Conservation (phyloP, 92 coral and sea anemone species). For the Palythoa grandiflora region DNA sequence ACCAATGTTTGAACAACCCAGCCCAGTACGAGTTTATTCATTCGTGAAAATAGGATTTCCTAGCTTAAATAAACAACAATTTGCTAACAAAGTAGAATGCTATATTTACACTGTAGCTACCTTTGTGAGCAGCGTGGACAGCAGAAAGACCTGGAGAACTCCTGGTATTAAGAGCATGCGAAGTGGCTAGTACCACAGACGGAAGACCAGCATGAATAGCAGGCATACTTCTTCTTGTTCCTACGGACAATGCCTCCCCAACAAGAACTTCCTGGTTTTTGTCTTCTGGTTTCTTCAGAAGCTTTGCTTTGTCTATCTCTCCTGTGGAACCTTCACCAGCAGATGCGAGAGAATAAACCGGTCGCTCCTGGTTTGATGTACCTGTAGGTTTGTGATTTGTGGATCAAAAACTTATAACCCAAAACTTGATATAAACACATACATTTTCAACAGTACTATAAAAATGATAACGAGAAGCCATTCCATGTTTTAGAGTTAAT, state of each 20-base stretch:
- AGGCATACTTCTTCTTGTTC: constrained; percentile 79
- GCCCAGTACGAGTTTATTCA: not conserved
- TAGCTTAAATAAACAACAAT: not conserved
- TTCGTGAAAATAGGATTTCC: not conserved
- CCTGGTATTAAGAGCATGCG: constrained; percentile 74
- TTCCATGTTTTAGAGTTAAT: no score
- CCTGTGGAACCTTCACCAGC: constrained; percentile 17
- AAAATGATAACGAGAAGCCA: no score
- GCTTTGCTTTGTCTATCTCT: constrained; percentile 51
- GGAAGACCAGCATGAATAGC: constrained; percentile 93
- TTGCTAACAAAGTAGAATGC: not conserved
- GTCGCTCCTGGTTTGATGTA: constrained; percentile 33
- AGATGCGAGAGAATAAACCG: constrained; percentile 25
- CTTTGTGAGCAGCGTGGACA: constrained; percentile 61
- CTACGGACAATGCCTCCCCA: constrained; percentile 89
- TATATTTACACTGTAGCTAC: constrained; percentile 38
- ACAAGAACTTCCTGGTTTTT: constrained; percentile 81
- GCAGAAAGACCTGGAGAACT: constrained; percentile 61
- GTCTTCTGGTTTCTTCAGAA: constrained; percentile 74
- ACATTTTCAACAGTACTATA: no score
- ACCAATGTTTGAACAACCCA: no score
- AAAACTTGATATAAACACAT: no score
- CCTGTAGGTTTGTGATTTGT: constrained; percentile 2
- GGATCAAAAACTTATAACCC: no score
- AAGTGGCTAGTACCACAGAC: constrained; percentile 77